A percentile compares a stretch with the other conserved stretches of the same genome.
Conservation (phyloP, 2,888 invertebrate genomes). For the Drosophila histrio region DNA sequence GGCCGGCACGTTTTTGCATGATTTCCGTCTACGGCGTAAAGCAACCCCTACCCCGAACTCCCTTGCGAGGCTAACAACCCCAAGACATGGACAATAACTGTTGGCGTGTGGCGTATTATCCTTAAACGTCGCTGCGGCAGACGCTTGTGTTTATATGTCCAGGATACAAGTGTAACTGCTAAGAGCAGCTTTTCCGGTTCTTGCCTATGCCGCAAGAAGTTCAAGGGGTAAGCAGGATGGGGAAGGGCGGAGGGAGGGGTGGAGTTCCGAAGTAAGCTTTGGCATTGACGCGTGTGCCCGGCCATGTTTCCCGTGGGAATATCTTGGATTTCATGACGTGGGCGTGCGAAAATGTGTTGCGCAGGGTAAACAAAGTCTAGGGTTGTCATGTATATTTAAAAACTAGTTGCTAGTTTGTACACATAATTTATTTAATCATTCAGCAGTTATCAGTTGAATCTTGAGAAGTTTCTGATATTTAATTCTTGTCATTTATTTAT, state of each 20-base stretch:
- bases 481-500: neutral
- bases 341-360: conserved; percentile 61
- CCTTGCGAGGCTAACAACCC: conserved; percentile 43
- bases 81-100: conserved; percentile 28
- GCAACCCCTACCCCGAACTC: neutral
- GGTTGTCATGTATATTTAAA: conserved; percentile 12
- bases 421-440: too few relatives aligned
- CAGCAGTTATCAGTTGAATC: too few relatives aligned
- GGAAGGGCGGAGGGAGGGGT: neutral
- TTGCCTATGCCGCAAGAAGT: neutral
- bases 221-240: neutral
- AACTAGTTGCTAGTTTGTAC: too few relatives aligned
- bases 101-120: conserved; percentile 73
- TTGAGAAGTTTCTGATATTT: neutral
- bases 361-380: conserved; percentile 1
- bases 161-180: conserved; percentile 63
- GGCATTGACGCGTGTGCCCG: conserved; percentile 39
- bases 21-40: conserved; percentile 43
- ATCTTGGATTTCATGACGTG: conserved; percentile 45
- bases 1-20: conserved; percentile 75
- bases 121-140: conserved; percentile 72
- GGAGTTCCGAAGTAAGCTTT: neutral
- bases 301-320: conserved; percentile 73
- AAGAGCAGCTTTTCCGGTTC: conserved; percentile 55
- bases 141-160: conserved; percentile 54